Evolutionary conservation across 2,797 vertebrate genomes (phyloP).

Genomic region (Sebastes steindachneri): DNA sequence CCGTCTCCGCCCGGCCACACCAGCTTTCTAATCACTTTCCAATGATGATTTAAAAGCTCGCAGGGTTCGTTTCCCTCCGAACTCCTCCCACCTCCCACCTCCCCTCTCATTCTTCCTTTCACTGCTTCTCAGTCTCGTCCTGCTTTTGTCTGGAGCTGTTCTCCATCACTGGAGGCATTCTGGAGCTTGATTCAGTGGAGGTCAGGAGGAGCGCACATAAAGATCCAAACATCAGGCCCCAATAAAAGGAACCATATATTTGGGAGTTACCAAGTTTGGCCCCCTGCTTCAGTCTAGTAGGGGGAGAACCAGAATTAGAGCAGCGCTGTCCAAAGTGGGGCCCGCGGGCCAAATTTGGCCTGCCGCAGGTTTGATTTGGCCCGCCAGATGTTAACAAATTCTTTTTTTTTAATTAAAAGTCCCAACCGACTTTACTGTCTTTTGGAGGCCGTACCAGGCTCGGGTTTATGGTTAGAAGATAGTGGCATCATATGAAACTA

Average conservation of each 20-base stretch:
- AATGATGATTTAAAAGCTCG: slow-evolving; percentile 84
- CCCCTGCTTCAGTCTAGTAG: slow-evolving; percentile 2
- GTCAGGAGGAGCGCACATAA: slow-evolving; percentile 66
- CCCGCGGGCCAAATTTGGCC: too few species aligned
- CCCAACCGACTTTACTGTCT: too few species aligned
- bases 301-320: slow-evolving; percentile 8
- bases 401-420: too few species aligned
- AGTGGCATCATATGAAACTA: too few species aligned
- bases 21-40: slow-evolving; percentile 90
- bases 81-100: slow-evolving; percentile 47
- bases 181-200: slow-evolving; percentile 56
- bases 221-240: slow-evolving; percentile 66
- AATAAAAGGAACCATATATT: slow-evolving; percentile 57
- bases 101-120: slow-evolving; percentile 70
- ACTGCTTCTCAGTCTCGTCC: slow-evolving; percentile 67
- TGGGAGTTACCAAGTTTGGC: slow-evolving; percentile 22
- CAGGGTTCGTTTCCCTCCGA: slow-evolving; percentile 31
- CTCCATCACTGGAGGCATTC: slow-evolving; percentile 61
- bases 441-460: too few species aligned
- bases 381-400: too few species aligned
- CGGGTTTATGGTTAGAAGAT: too few species aligned
- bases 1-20: slow-evolving; percentile 72
- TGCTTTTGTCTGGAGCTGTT: slow-evolving; percentile 77
- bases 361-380: too few species aligned
- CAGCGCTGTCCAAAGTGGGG: too few species aligned